Conservation (phyloP, 2,888 invertebrate genomes). For the Heliconius sara region DNA sequence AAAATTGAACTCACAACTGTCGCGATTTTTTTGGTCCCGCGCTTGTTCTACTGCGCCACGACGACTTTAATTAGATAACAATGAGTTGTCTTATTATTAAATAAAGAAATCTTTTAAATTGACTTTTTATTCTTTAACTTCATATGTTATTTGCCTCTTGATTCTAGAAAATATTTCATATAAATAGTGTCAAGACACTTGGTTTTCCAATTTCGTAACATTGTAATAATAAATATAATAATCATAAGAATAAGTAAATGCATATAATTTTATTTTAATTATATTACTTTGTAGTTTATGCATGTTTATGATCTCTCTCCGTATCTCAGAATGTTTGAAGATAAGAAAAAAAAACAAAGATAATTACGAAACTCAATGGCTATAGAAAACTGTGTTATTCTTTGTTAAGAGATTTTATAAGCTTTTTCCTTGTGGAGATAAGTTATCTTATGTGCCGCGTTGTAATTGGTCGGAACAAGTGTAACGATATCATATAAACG, state of each 20-base stretch:
- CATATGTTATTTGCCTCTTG: no score
- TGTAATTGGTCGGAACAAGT: constrained; percentile 25
- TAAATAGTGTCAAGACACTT: background rate
- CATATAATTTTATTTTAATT: background rate
- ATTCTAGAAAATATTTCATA: no score
- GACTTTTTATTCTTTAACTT: no score
- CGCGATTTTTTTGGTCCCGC: no score
- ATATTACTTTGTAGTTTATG: background rate
- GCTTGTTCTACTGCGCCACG: no score
- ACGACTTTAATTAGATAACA: no score
- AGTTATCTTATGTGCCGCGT: constrained; percentile 18
- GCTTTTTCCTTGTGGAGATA: constrained; percentile 29
- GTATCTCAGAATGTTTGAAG: background rate
- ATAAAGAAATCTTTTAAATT: background rate
- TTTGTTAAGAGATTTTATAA: constrained; percentile 34
- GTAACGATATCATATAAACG: constrained; percentile 16
- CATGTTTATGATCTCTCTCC: background rate
- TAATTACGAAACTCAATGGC: constrained; percentile 1
- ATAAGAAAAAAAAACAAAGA: constrained; percentile 3
- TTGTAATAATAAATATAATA: no score
- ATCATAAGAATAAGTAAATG: no score
- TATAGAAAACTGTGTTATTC: constrained; percentile 1
- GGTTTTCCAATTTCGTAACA: background rate
- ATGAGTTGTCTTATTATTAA: background rate
- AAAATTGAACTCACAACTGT: no score